Percentiles rank a stretch among this genome's conserved stretches.
Evolutionary conservation across 2,113 vertebrate genomes (phyloP).

Genomic region (Oreochromis niloticus): DNA sequence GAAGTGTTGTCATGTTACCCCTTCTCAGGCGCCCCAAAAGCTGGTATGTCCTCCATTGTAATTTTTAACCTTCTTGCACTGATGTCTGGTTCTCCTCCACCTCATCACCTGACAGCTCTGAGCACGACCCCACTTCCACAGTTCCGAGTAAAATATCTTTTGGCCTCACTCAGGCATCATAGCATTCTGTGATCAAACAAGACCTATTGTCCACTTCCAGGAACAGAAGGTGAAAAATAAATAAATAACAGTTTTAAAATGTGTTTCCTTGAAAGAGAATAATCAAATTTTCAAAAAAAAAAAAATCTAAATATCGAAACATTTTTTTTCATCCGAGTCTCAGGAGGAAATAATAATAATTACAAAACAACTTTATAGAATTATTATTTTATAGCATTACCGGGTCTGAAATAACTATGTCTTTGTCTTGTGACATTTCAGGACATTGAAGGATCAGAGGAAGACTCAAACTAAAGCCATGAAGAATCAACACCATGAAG

Average conservation of each 20-base stretch:
- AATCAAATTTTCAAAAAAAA: neutral
- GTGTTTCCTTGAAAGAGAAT: neutral
- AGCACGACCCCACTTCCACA: neutral
- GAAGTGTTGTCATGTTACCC: neutral
- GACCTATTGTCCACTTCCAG: neutral
- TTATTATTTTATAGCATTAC: neutral
- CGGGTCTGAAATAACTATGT: neutral
- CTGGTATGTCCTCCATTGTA: neutral
- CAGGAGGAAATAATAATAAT: neutral
- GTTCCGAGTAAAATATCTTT: neutral
- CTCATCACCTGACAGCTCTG: neutral
- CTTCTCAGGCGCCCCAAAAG: neutral
- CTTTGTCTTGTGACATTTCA: slow-evolving; percentile 28
- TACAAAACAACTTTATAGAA: neutral
- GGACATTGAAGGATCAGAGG: slow-evolving; percentile 65
- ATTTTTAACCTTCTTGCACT: neutral
- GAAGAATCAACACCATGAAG: neutral
- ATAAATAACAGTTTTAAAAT: neutral
- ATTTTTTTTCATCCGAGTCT: neutral
- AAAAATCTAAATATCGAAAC: no score
- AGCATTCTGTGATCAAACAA: neutral
- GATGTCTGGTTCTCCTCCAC: neutral
- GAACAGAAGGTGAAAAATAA: neutral
- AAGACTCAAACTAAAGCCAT: slow-evolving; percentile 49
- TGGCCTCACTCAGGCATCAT: neutral